phyloP scores from a whole-genome alignment of 2,797 vertebrate genomes.

The Intellagama lesueurii region DNA sequence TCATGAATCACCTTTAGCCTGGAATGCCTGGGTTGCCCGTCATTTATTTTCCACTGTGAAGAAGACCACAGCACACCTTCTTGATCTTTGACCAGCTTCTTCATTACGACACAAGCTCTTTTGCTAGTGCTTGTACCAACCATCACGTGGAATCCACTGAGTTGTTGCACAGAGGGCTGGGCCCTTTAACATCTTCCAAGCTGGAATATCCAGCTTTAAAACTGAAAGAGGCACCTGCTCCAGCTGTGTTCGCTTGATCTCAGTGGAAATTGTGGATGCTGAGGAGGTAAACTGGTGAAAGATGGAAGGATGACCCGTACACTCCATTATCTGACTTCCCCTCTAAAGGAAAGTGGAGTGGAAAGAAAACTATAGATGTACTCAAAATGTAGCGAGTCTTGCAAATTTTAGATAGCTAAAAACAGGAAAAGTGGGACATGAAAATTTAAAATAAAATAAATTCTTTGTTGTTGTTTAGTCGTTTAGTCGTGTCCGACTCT shows the following conservation, averaged over 20 bases:
- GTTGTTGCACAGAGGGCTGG: background rate
- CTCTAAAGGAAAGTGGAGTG: background rate
- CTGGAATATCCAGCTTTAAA: background rate
- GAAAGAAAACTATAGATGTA: background rate
- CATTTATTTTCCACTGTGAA: slow-evolving; percentile 1
- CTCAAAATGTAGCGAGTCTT: background rate
- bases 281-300: background rate
- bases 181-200: background rate
- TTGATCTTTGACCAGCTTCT: slow-evolving; percentile 11
- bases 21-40: background rate
- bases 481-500: too few species aligned
- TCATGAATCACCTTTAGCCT: slow-evolving; percentile 1
- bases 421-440: too few species aligned
- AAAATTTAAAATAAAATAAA: background rate
- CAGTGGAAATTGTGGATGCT: background rate
- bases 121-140: background rate
- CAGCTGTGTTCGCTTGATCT: background rate
- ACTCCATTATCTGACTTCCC: background rate
- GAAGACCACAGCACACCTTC: background rate
- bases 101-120: background rate
- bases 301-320: background rate
- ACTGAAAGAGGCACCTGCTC: background rate
- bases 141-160: slow-evolving; percentile 1
- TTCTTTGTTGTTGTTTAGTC: too few species aligned
- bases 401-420: background rate